Evolutionary conservation across 2,888 invertebrate genomes (phyloP), one percentile per base, ranked within the genome.

Genomic region (Synanthedon formicaeformis): DNA sequence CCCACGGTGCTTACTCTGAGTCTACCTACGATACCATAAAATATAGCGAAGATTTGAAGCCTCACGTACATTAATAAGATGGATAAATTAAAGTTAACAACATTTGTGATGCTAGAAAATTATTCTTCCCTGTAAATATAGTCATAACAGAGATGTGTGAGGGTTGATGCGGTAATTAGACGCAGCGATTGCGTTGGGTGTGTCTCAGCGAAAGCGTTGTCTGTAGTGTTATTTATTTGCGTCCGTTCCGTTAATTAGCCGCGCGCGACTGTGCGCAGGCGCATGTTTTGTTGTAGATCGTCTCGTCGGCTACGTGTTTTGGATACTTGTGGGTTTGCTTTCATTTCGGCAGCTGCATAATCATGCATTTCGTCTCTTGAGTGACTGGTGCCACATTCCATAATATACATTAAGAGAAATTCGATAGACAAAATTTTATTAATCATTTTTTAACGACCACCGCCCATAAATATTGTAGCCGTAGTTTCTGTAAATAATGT

Each of bases 11-110:
- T 13, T 78, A 78, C 59, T 86, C 86, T 58, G 85, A 85, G 65
- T 73, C 72, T 52, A 65, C 76, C 0, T 88, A 88, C 64, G 85
- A 88, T 61, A 88, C 88, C 5, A 88, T 88, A 53, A 88, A 87
- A 64, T 88, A 88, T 64, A 88, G 88, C 63, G 79, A 81, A 59
- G 85, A 82, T 60, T 62, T 88, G 11, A 87, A 85, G 53, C 81
- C 86, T n/a, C 72, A 71, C 53, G n/a, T 45, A 45, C n/a, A 49
- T 23, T 49, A 49, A 49, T 49, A 16, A 16, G 5, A 10, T 49
- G 10, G 6, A 49, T 10, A 3, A 16, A 16, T 49, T 16, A 14
- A 49, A 49, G 16, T 12, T 14, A 16, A 12, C 13, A 11, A 23
- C 13, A 16, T 49, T 12, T 49, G 49, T 14, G 49, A 13, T 5